Conservation (phyloP, 2,888 invertebrate genomes). For the Drosophila affinis region DNA sequence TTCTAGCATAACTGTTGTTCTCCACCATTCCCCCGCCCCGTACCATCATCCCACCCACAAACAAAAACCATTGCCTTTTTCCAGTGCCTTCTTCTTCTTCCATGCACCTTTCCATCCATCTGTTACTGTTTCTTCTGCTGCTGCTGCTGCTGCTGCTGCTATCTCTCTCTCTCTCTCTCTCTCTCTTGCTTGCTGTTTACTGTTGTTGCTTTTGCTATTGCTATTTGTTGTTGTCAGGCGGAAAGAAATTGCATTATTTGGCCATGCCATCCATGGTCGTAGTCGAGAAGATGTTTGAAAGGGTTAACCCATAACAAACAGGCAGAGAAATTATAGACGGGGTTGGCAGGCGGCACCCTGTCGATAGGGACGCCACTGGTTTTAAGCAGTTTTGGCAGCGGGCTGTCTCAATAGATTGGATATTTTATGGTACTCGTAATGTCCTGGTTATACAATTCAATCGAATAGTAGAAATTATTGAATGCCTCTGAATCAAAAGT, state of each 20-base stretch:
- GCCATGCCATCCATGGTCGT: background rate
- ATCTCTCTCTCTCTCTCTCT: background rate
- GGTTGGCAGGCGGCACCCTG: too few relatives aligned
- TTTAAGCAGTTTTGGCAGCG: too few relatives aligned
- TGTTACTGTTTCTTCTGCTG: background rate
- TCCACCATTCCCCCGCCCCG: background rate
- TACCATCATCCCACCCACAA: background rate
- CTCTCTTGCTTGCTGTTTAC: background rate
- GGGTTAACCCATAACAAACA: background rate
- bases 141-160: too few relatives aligned
- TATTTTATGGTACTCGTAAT: too few relatives aligned
- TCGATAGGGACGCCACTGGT: too few relatives aligned
- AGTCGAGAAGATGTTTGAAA: background rate
- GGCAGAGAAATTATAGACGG: background rate
- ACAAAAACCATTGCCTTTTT: background rate
- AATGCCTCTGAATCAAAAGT: conserved; percentile 8
- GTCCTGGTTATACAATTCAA: background rate
- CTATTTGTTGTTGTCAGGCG: conserved; percentile 35
- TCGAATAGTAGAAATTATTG: conserved; percentile 17
- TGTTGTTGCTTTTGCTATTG: conserved; percentile 9
- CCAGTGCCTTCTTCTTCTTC: background rate
- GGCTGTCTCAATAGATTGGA: too few relatives aligned
- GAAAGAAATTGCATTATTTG: conserved; percentile 38
- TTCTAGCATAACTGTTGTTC: conserved; percentile 30
- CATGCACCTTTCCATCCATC: background rate